These are phyloP conservation scores for Chiloscyllium punctatum DNA, from an alignment of 2,797 vertebrate species.

Conservation along the genomic window DNA sequence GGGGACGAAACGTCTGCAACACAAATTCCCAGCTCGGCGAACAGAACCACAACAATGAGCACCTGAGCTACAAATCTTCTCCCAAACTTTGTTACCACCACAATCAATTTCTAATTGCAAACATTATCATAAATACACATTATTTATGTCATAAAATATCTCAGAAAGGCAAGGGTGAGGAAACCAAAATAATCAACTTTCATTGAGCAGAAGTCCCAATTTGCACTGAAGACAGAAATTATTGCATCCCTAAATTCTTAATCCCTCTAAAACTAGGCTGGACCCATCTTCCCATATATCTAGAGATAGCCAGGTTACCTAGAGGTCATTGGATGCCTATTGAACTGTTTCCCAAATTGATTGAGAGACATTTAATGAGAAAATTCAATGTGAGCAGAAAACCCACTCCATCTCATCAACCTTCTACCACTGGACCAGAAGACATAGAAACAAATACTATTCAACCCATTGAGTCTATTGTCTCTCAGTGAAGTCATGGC, in stretches of 20 bases:
- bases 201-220: neutral
- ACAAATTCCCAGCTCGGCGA: too few species aligned
- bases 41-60: too few species aligned
- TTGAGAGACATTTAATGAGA: neutral
- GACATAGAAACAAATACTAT: too few species aligned
- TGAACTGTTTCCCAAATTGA: neutral
- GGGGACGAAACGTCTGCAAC: too few species aligned
- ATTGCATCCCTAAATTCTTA: neutral
- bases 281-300: neutral
- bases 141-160: neutral
- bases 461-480: too few species aligned
- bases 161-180: neutral
- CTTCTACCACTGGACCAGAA: too few species aligned
- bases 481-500: too few species aligned
- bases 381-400: neutral
- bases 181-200: neutral
- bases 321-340: neutral
- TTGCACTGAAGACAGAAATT: neutral
- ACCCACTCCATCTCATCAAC: too few species aligned
- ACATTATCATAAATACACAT: neutral
- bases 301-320: neutral
- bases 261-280: neutral
- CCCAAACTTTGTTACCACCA: too few species aligned
- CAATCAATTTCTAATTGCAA: neutral
- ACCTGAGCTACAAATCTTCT: too few species aligned